Evolutionary conservation across 2,797 vertebrate genomes (phyloP), one percentile per base, ranked within the genome.

Genomic region (Sebastes hubbsi): DNA sequence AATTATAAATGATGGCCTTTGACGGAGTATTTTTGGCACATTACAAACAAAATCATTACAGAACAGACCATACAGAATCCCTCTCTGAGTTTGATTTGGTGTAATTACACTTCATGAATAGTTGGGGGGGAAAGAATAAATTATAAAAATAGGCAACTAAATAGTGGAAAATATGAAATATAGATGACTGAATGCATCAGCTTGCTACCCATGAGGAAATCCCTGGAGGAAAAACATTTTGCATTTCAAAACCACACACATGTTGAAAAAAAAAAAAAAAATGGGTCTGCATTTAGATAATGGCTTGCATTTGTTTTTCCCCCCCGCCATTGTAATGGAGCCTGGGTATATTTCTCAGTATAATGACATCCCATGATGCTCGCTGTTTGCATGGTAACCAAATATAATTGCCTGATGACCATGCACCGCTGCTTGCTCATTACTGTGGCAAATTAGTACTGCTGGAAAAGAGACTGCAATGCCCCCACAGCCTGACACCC

Each of bases 351-450:
- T 93, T 90, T 92, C 85, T 89, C 80, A 56, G 81, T 86, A 84
- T 94, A 95, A 95, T 94, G 84, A 91, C 85, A 91, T 95, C 94
- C 92, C 91, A 87, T 86, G 91, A 94, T 94, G 91, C 90, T 89
- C 87, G 71, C 82, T 92, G 92, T 95, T 94, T 95, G 94, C 94
- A 94, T 92, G 91, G 94, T 93, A 96, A 94, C 95, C 89, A 91
- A 93, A 93, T 94, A 93, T 95, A 95, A 96, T 96, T 95, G 93
- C 87, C 91, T 90, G 93, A 94, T 95, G 90, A 95, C 90, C 92
- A 95, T 94, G 95, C 94, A 91, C 90, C 88, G 67, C 85, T 91
- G 94, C 91, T 84, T 91, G 90, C 90, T 95, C 93, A 95, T 96
- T 95, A 95, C 90, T 89, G 86, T 75, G 88, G 86, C 82, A 93